Evolutionary conservation across 2,113 vertebrate genomes (phyloP).

Genomic region (Ramphastos sulfuratus): DNA sequence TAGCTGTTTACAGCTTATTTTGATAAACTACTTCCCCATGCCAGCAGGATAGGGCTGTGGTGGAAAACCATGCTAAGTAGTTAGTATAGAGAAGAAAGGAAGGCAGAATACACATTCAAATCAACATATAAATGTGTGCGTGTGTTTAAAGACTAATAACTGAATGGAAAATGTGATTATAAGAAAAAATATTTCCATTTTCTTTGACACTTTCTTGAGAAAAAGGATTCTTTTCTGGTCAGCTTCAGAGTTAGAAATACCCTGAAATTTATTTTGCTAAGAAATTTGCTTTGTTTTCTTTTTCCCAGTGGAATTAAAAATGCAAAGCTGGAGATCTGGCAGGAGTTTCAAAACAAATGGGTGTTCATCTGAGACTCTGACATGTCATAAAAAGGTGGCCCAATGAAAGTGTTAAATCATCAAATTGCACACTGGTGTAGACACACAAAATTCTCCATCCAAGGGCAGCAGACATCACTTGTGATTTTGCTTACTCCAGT

Average conservation of each 20-base stretch:
- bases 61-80: not conserved
- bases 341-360: not conserved
- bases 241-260: not conserved
- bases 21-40: not conserved
- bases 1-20: not conserved
- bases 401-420: not conserved
- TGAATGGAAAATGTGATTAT: not conserved
- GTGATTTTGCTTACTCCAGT: not conserved
- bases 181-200: not conserved
- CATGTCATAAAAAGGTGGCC: not conserved
- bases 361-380: not conserved
- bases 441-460: not conserved
- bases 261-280: not conserved
- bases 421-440: not conserved
- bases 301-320: not conserved
- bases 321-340: not conserved
- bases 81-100: not conserved
- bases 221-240: not conserved
- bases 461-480: accelerated
- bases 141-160: not conserved
- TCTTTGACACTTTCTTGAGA: not conserved
- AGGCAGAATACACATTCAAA: not conserved
- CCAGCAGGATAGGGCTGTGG: not conserved
- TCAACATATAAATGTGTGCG: not conserved
- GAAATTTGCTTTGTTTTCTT: not conserved